A percentile compares a stretch with the other conserved stretches of the same genome.
Evolutionary conservation across 2,113 vertebrate genomes (phyloP).

Genomic region (Corynorhinus townsendii): DNA sequence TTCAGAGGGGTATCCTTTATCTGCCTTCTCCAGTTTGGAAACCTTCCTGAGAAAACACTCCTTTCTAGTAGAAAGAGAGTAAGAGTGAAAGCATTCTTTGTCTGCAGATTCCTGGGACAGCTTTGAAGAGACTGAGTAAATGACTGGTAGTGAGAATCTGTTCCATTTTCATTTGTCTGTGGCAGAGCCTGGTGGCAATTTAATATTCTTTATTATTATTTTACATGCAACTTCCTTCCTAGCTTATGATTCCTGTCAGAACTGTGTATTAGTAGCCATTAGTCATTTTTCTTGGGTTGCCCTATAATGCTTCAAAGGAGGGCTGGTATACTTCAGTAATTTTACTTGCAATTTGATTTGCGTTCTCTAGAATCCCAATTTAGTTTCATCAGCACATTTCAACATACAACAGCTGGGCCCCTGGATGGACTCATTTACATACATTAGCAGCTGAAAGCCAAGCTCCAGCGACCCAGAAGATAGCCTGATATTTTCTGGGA

Average conservation of each 20-base stretch:
- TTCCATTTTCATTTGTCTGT: constrained; percentile 65
- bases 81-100: background rate
- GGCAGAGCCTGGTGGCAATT: constrained; percentile 60
- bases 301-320: constrained; percentile 61
- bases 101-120: constrained; percentile 35
- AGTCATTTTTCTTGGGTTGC: constrained; percentile 69
- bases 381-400: constrained; percentile 69
- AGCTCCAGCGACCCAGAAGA: constrained; percentile 23
- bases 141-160: constrained; percentile 41
- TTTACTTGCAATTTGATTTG: constrained; percentile 75
- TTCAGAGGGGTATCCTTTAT: background rate
- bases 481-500: constrained; percentile 47
- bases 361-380: constrained; percentile 65
- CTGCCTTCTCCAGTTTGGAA: background rate
- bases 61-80: background rate
- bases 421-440: constrained; percentile 62
- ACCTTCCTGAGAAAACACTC: background rate
- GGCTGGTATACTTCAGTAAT: constrained; percentile 63
- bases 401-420: constrained; percentile 63
- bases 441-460: constrained; percentile 60
- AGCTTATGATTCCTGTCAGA: constrained; percentile 72
- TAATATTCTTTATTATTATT: constrained; percentile 73
- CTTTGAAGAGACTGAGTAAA: constrained; percentile 46
- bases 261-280: constrained; percentile 65
- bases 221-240: constrained; percentile 71